A percentile compares a stretch with the other conserved stretches of the same genome.
Evolutionary conservation across 2,888 invertebrate genomes (phyloP).

Genomic region (Caenorhabditis sinica): DNA sequence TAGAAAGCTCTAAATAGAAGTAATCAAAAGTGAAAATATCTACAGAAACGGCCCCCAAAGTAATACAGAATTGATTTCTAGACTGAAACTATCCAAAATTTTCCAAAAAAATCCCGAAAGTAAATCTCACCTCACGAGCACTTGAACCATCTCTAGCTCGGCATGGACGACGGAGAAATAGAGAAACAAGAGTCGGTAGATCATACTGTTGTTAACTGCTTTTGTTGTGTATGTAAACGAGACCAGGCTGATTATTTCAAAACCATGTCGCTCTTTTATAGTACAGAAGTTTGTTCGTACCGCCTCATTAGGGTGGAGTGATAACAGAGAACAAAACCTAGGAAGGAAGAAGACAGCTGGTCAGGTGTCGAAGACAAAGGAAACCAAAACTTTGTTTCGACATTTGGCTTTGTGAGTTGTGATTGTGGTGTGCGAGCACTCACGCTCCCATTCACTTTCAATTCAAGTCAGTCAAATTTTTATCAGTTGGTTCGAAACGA

Average conservation of each 20-base stretch:
- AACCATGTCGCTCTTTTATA: conserved; percentile 30
- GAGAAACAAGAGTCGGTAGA: conserved; percentile 42
- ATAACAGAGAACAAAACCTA: not conserved
- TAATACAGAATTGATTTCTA: too few relatives aligned
- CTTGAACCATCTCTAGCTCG: conserved; percentile 83
- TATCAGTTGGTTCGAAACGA: conserved; percentile 33
- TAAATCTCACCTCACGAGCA: conserved; percentile 84
- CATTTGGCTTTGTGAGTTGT: conserved; percentile 11
- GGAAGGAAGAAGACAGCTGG: conserved; percentile 31
- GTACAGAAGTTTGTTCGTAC: conserved; percentile 25
- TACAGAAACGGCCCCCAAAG: too few relatives aligned
- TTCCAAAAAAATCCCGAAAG: too few relatives aligned
- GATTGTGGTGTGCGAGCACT: conserved; percentile 27
- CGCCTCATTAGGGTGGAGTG: conserved; percentile 16
- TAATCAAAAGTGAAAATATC: too few relatives aligned
- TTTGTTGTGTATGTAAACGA: conserved; percentile 5
- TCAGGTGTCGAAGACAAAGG: conserved; percentile 30
- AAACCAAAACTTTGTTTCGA: conserved; percentile 17
- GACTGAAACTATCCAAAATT: not conserved
- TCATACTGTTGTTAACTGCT: conserved; percentile 29
- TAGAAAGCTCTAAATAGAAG: too few relatives aligned
- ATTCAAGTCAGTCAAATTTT: not conserved
- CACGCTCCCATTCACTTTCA: conserved; percentile 10
- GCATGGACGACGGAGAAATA: conserved; percentile 57
- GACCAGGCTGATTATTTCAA: conserved; percentile 18